These are phyloP conservation scores for Acutogordius australiensis DNA, from an alignment of 2,888 invertebrate species.

Conservation along the genomic window DNA sequence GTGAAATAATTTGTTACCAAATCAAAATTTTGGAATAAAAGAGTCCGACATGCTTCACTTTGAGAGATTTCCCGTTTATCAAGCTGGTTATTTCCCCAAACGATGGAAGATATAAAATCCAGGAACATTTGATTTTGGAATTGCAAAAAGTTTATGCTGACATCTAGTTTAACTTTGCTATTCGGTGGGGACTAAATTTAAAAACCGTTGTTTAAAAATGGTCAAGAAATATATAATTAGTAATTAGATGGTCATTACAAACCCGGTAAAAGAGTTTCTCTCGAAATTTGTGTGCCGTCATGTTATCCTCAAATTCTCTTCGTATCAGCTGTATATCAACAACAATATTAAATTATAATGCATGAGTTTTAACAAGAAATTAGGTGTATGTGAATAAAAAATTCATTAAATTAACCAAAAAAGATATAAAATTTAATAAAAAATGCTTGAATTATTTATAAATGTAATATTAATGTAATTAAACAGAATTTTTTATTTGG, in stretches of 20 bases:
- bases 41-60: not conserved
- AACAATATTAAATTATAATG: too few species aligned
- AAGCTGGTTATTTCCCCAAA: not conserved
- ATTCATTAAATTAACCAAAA: not conserved
- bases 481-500: too few species aligned
- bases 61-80: not conserved
- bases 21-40: conserved; percentile 2
- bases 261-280: conserved; percentile 10
- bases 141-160: conserved; percentile 3
- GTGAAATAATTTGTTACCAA: not conserved
- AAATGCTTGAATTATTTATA: too few species aligned
- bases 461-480: too few species aligned
- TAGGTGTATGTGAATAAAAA: too few species aligned
- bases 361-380: too few species aligned
- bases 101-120: not conserved
- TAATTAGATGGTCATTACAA: not conserved
- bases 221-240: not conserved
- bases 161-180: not conserved
- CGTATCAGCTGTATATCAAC: not conserved
- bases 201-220: not conserved
- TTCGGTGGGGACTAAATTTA: conserved; percentile 1
- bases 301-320: not conserved
- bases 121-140: conserved; percentile 8
- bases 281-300: conserved; percentile 8
- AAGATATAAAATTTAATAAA: not conserved